phyloP scores from a whole-genome alignment of 2,888 invertebrate species.

The Drosophila helvetica region DNA sequence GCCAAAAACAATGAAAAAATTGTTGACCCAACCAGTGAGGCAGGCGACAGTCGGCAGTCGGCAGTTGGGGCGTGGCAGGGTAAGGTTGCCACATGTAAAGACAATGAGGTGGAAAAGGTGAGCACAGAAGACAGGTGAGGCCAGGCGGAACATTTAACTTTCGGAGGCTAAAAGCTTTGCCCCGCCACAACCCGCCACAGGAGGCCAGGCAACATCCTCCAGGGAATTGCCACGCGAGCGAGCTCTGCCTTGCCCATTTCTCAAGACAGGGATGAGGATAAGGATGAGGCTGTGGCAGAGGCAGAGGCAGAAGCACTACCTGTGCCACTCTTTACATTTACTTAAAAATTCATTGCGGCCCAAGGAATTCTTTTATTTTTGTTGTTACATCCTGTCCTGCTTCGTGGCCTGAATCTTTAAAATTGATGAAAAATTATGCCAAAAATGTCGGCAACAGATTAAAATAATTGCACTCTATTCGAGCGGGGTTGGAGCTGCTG shows the following conservation, averaged over 20 bases:
- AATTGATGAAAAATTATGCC: conserved; percentile 72
- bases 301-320: conserved; percentile 25
- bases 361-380: conserved; percentile 71
- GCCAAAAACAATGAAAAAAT: conserved; percentile 60
- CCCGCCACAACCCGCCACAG: conserved; percentile 42
- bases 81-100: conserved; percentile 38
- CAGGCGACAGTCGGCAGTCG: conserved; percentile 18
- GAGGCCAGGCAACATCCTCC: conserved; percentile 44
- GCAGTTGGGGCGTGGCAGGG: not conserved
- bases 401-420: conserved; percentile 22
- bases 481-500: not conserved
- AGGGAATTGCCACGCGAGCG: conserved; percentile 64
- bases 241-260: conserved; percentile 6
- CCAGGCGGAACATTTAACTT: conserved; percentile 53
- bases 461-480: conserved; percentile 63
- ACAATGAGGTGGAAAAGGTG: conserved; percentile 58
- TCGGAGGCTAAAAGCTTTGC: conserved; percentile 70
- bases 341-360: conserved; percentile 77
- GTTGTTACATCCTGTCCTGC: conserved; percentile 34
- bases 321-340: conserved; percentile 64
- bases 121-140: conserved; percentile 18
- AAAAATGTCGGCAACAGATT: conserved; percentile 72
- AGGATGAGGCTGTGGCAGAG: conserved; percentile 6
- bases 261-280: conserved; percentile 8
- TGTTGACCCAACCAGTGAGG: conserved; percentile 63